A percentile compares a stretch with the other conserved stretches of the same genome.
These are phyloP conservation scores for mouse (Mus musculus) DNA, from an alignment of 2,113 vertebrate species.

Conservation along the genomic window DNA sequence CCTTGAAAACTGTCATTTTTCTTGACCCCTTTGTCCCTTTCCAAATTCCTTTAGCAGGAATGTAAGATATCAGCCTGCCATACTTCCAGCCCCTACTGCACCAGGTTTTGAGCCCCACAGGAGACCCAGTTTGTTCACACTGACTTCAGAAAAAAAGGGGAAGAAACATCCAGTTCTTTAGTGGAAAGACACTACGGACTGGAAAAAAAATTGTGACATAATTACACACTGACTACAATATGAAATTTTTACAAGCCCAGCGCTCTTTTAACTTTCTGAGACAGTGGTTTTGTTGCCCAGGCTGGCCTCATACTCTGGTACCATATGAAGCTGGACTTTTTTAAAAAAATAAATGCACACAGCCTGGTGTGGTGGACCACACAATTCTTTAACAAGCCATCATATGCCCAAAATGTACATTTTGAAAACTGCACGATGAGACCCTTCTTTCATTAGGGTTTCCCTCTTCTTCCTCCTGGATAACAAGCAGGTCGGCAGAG, in stretches of 20 bases:
- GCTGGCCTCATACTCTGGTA: background rate
- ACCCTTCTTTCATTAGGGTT: background rate
- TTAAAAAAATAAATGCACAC: background rate
- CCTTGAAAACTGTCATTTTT: background rate
- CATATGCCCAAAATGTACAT: background rate
- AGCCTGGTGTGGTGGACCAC: background rate
- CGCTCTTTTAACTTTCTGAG: background rate
- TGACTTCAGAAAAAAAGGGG: background rate
- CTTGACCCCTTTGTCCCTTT: background rate
- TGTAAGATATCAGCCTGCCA: background rate
- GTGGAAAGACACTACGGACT: background rate
- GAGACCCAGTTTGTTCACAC: background rate
- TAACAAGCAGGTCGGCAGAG: background rate
- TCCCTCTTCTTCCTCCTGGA: background rate
- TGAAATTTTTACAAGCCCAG: background rate
- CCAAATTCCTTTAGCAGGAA: background rate
- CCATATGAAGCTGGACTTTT: background rate
- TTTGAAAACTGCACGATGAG: background rate
- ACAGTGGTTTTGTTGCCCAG: background rate
- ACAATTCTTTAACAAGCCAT: background rate
- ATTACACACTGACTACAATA: background rate
- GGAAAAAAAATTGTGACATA: background rate
- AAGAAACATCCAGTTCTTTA: background rate
- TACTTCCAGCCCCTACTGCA: background rate
- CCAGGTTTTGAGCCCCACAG: background rate